These are phyloP conservation scores for Caracal caracal DNA, from an alignment of 2,113 vertebrate genomes.

Conservation along the genomic window DNA sequence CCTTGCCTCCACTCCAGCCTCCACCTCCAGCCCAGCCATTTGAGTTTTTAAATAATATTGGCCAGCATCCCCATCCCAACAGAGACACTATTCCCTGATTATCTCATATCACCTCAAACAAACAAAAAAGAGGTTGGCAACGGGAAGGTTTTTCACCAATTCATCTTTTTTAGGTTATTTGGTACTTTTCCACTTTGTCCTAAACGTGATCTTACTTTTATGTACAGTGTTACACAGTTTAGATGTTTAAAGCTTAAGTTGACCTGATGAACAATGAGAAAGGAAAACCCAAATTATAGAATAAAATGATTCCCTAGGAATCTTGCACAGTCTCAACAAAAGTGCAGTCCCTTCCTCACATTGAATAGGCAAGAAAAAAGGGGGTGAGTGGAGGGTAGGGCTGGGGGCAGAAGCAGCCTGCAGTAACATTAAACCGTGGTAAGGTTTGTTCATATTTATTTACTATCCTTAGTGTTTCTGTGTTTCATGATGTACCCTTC, in stretches of 20 bases:
- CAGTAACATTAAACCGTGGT: not conserved
- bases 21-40: not conserved
- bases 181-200: not conserved
- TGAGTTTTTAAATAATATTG: not conserved
- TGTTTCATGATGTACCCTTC: not conserved
- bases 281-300: not conserved
- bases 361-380: not conserved
- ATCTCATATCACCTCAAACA: not conserved
- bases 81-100: not conserved
- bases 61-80: no score
- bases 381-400: fast-evolving
- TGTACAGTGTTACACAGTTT: not conserved
- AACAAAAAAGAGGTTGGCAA: not conserved
- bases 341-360: not conserved
- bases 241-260: not conserved
- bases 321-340: not conserved
- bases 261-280: not conserved
- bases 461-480: not conserved
- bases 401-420: not conserved
- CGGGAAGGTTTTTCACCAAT: not conserved
- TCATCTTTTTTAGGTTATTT: not conserved
- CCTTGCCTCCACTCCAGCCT: not conserved
- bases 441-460: not conserved
- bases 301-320: not conserved
- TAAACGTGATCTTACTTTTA: not conserved